Conservation (phyloP, 1,140 invertebrate species). For the Drosophila parabipectinata region DNA sequence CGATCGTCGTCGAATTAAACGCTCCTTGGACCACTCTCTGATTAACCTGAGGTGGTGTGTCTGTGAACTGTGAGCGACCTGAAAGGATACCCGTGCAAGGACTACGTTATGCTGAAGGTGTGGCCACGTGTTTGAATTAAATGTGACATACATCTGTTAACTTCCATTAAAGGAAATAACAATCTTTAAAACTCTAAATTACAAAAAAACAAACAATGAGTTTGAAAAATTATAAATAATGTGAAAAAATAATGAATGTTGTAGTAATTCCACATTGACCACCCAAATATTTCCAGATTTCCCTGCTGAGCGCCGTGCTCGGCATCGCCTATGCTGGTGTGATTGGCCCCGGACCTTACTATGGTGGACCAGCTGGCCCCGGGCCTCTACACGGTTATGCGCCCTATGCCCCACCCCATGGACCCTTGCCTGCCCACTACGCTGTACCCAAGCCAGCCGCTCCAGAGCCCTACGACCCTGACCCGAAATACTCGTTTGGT, state of each 20-base stretch:
- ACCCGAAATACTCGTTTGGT: slow-evolving; percentile 86
- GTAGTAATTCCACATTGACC: background rate
- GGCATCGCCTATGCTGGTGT: slow-evolving; percentile 67
- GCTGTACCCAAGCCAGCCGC: slow-evolving; percentile 75
- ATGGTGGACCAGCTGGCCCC: slow-evolving; percentile 62
- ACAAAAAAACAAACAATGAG: no score
- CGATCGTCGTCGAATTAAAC: slow-evolving; percentile 46
- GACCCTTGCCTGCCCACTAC: slow-evolving; percentile 48
- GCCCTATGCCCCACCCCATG: slow-evolving; percentile 55
- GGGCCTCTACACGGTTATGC: slow-evolving; percentile 45
- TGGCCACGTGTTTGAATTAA: background rate
- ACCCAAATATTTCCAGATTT: slow-evolving; percentile 43
- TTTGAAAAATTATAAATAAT: background rate
- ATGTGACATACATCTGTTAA: no score
- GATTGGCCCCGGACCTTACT: slow-evolving; percentile 70
- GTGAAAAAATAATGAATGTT: background rate
- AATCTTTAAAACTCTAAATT: no score
- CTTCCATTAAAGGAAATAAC: no score
- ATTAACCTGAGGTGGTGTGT: slow-evolving; percentile 45
- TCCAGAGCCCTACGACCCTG: slow-evolving; percentile 85
- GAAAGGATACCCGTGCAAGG: slow-evolving; percentile 38
- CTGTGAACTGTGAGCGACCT: slow-evolving; percentile 42
- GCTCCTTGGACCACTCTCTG: slow-evolving; percentile 29
- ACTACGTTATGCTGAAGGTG: slow-evolving; percentile 55
- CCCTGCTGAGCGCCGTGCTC: slow-evolving; percentile 69